These are phyloP conservation scores for Dicentrarchus labrax DNA, from an alignment of 2,113 vertebrate species.

Conservation along the genomic window DNA sequence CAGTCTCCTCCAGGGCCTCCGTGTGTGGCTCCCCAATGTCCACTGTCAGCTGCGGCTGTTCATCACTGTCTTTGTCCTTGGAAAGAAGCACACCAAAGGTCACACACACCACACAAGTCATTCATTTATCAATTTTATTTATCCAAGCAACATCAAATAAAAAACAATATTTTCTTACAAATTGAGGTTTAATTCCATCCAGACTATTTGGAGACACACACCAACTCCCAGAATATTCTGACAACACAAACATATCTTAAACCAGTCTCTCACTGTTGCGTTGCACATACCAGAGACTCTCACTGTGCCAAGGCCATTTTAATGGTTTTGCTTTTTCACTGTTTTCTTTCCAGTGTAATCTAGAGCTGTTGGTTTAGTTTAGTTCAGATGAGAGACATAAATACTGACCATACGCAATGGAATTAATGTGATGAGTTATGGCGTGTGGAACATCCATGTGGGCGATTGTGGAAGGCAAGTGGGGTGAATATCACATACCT, in stretches of 20 bases:
- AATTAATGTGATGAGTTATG: constrained; percentile 7
- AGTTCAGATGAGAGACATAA: not conserved
- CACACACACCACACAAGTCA: constrained; percentile 10
- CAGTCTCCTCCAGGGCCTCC: constrained; percentile 45
- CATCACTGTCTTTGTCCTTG: constrained; percentile 67
- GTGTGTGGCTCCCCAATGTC: constrained; percentile 41
- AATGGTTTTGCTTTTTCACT: not conserved
- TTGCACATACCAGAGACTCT: not conserved
- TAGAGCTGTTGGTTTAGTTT: not conserved
- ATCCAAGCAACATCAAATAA: constrained; percentile 1
- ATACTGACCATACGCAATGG: not conserved
- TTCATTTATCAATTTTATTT: not conserved
- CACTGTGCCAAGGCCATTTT: not conserved
- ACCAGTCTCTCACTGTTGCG: not conserved
- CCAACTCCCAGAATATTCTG: not conserved
- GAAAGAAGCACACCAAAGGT: constrained; percentile 6
- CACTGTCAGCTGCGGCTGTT: constrained; percentile 53
- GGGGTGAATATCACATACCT: not conserved
- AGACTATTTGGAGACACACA: not conserved
- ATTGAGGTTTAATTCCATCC: not conserved
- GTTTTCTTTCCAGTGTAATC: too few relatives aligned
- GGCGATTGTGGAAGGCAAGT: not conserved
- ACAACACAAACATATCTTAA: not conserved
- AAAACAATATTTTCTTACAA: not conserved
- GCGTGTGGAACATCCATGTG: not conserved